phyloP scores from a whole-genome alignment of 2,888 invertebrate species.

The Lymantria monacha region DNA sequence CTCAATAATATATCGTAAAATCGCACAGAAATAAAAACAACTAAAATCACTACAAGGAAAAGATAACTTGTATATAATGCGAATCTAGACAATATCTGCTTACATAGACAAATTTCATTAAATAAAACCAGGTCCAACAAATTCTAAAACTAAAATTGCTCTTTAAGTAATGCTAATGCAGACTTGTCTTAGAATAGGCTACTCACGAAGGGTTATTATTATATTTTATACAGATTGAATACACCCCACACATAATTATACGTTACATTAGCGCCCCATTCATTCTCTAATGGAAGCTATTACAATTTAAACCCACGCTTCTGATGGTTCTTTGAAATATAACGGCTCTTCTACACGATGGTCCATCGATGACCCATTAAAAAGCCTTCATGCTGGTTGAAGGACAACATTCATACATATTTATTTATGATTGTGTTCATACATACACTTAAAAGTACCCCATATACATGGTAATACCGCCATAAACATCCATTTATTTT shows the following conservation, averaged over 20 bases:
- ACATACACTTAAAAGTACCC: no score
- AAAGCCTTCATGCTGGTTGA: no score
- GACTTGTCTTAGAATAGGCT: background rate
- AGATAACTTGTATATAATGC: no score
- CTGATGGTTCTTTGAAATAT: background rate
- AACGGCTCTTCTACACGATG: background rate
- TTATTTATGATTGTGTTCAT: no score
- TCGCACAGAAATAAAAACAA: no score
- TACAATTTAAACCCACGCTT: background rate
- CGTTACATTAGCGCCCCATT: background rate
- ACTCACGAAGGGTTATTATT: background rate
- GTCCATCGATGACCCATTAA: no score
- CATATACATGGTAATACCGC: no score
- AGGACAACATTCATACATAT: no score
- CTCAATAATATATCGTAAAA: no score
- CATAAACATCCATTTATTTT: no score
- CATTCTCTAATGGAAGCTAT: background rate
- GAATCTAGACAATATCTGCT: no score
- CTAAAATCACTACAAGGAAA: background rate
- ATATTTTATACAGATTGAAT: background rate
- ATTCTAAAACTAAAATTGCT: background rate
- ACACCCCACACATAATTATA: background rate
- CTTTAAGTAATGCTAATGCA: background rate
- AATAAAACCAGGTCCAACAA: background rate
- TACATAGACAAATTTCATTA: no score